phyloP scores from a whole-genome alignment of 2,888 invertebrate species.

The Nephrocerus scutellatus region DNA sequence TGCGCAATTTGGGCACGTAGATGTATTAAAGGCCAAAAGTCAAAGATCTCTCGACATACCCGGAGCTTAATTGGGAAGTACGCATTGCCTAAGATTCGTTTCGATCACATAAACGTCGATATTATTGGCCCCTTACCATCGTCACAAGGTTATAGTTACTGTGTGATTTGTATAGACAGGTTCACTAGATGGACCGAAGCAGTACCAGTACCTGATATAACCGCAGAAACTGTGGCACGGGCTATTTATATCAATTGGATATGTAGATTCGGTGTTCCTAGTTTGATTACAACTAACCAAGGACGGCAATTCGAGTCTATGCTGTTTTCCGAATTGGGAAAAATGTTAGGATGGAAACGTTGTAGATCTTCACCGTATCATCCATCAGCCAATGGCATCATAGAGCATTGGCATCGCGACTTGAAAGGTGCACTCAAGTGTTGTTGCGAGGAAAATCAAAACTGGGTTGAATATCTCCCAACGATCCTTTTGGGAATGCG shows the following conservation, averaged over 20 bases:
- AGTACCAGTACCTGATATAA: conserved; percentile 24
- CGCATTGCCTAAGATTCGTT: conserved; percentile 4
- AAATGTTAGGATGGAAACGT: too few relatives aligned
- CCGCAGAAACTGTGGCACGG: conserved; percentile 23
- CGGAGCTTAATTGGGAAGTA: conserved; percentile 1
- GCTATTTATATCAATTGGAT: conserved; percentile 34
- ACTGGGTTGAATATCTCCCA: too few relatives aligned
- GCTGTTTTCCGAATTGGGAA: too few relatives aligned
- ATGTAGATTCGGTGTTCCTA: conserved; percentile 40
- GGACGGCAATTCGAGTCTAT: conserved; percentile 5
- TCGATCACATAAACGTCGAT: conserved; percentile 44
- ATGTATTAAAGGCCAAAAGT: conserved; percentile 5
- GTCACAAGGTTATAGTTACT: conserved; percentile 31
- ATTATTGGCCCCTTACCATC: conserved; percentile 43
- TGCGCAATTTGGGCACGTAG: conserved; percentile 2
- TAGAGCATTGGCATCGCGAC: too few relatives aligned
- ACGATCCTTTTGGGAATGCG: too few relatives aligned
- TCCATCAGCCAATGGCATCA: too few relatives aligned
- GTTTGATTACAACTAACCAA: conserved; percentile 28
- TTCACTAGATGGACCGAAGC: conserved; percentile 28
- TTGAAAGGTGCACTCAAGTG: too few relatives aligned
- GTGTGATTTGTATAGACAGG: conserved; percentile 31
- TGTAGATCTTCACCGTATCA: too few relatives aligned
- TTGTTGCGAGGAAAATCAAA: too few relatives aligned
- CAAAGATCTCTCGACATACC: conserved; percentile 9